Conservation (phyloP, 2,797 vertebrate genomes). For the Meriones psammophilus region DNA sequence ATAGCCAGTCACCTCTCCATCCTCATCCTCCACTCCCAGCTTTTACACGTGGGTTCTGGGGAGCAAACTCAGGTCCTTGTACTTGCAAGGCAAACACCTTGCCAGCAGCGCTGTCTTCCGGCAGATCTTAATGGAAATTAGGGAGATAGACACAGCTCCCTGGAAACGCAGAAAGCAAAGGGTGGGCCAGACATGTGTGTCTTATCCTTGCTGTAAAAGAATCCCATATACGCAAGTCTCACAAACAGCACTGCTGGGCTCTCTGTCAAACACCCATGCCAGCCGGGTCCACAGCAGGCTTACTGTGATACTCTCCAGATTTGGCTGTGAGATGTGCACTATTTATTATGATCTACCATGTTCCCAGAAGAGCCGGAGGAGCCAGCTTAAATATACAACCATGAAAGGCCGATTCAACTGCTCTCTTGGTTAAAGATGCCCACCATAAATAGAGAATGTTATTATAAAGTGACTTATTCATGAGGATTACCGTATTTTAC, state of each 20-base stretch:
- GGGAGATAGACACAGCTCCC: not conserved
- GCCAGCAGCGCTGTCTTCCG: fast-evolving
- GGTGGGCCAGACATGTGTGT: too few species aligned
- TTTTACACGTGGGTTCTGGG: not conserved
- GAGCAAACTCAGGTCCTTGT: not conserved
- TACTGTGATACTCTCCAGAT: constrained; percentile 53
- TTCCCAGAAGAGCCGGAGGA: constrained; percentile 50
- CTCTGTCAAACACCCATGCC: not conserved
- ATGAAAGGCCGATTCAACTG: constrained; percentile 41
- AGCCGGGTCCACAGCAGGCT: not conserved
- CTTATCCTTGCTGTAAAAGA: not conserved
- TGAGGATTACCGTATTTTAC: constrained; percentile 56
- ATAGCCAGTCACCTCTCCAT: not conserved
- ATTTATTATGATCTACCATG: constrained; percentile 36
- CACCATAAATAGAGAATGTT: not conserved
- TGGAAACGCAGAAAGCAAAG: not conserved
- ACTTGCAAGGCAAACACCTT: not conserved
- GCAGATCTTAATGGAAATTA: not conserved
- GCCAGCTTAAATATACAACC: constrained; percentile 47
- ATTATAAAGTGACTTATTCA: constrained; percentile 58
- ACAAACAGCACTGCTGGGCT: not conserved
- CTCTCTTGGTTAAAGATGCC: constrained; percentile 21
- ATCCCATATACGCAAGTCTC: not conserved
- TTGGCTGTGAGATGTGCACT: constrained; percentile 23
- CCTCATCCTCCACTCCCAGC: not conserved